Evolutionary conservation across 1,140 invertebrate species (phyloP).

Genomic region (Brachionus angularis): DNA sequence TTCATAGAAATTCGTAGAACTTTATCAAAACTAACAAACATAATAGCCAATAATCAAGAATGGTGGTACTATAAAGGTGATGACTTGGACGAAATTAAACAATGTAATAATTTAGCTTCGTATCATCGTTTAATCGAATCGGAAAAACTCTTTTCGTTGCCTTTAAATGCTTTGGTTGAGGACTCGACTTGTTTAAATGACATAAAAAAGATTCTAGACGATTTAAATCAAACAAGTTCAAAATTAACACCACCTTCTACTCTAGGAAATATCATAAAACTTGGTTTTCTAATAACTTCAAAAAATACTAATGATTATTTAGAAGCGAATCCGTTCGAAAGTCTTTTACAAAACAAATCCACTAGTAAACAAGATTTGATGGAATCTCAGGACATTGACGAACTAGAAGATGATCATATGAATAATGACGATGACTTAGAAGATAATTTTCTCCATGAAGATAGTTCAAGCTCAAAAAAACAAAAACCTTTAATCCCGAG

Average conservation of each 20-base stretch:
- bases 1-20: conserved; percentile 27
- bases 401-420: not conserved
- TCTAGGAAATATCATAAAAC: not conserved
- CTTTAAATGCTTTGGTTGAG: conserved; percentile 9
- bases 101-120: not conserved
- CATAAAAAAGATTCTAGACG: conserved; percentile 5
- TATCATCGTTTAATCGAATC: not conserved
- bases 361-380: not conserved
- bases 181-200: not conserved
- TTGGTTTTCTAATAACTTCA: not conserved
- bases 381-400: not conserved
- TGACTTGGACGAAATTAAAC: not conserved
- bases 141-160: not conserved
- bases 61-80: conserved; percentile 30
- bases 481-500: conserved; percentile 9
- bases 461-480: not conserved
- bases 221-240: not conserved
- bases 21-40: conserved; percentile 21
- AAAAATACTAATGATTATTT: not conserved
- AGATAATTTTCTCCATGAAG: conserved; percentile 22
- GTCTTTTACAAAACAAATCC: too few relatives aligned
- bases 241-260: not conserved
- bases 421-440: conserved; percentile 19
- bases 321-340: too few relatives aligned
- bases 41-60: conserved; percentile 15